Evolutionary conservation across 1,140 invertebrate species (phyloP), one percentile per base, ranked within the genome.

Genomic region (Zaprionus lachaisei): DNA sequence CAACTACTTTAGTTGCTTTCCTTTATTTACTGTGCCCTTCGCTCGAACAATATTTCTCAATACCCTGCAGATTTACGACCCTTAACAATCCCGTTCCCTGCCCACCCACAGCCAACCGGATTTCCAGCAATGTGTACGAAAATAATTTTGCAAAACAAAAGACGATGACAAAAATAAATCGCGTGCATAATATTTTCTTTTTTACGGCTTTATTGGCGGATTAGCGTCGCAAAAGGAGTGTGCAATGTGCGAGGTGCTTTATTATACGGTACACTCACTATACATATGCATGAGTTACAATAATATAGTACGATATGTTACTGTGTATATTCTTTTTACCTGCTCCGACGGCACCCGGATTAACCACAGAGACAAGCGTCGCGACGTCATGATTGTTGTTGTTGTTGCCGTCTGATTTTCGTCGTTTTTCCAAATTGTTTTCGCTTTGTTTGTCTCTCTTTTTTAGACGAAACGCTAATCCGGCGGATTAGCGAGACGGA

Each of bases 181-280:
- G 37, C 63, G 70, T 58, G 22, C 62, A 71, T 71, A 67, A 63
- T 64, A 80, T 70, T 73, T 86, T 80, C 61, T 71, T 86, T 85
- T 87, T 87, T 89, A 87, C 72, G 74, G 81, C 72, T 87, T 87
- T 87, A 87, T 87, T 82, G 65, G 57, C 81, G 84, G 84, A 89
- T 89, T 87, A 84, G 85, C 84, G 85, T 89, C 78, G 70, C 75
- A 86, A 90, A 87, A 87, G 84, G 84, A 87, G 84, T 87, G 84
- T 79, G 84, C 84, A 84, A 72, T 68, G 54, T 68, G 54, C 67
- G 61, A 80, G 72, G 41, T 78, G 63, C 71, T 26, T 79, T 74
- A 79, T 79, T 51, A 9, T 24, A 51, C 4, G 4, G 47, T 14
- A 51, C 20, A 51, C 20, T 20, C 5, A 5, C 47, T 5, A 51